These are phyloP conservation scores for Orcinus orca DNA, from an alignment of 2,113 vertebrate genomes.

Conservation along the genomic window DNA sequence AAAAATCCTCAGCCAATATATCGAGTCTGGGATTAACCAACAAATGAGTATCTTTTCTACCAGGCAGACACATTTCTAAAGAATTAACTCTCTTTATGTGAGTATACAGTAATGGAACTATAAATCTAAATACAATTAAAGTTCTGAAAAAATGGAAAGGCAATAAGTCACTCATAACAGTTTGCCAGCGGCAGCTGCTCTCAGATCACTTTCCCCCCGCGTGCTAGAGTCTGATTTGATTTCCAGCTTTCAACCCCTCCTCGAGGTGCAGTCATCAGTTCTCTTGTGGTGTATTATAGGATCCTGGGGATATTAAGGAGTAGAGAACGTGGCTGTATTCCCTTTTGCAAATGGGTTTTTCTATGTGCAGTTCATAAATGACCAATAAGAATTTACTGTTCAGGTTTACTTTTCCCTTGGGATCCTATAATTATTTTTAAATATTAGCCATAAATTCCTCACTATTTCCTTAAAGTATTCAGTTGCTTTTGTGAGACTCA, in stretches of 20 bases:
- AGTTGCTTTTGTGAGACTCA: slow-evolving; percentile 73
- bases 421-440: slow-evolving; percentile 71
- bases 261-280: background rate
- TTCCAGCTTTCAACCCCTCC: background rate
- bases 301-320: background rate
- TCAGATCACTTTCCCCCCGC: background rate
- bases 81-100: background rate
- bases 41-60: background rate
- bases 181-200: background rate
- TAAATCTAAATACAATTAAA: slow-evolving; percentile 1
- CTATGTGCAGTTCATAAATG: slow-evolving; percentile 34
- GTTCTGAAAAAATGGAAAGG: background rate
- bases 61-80: background rate
- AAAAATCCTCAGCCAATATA: background rate
- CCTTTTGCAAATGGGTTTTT: slow-evolving; percentile 55
- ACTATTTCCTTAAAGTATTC: slow-evolving; percentile 70
- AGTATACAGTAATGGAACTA: background rate
- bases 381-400: slow-evolving; percentile 61
- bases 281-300: background rate
- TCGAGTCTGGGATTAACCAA: background rate
- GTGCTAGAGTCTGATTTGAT: background rate
- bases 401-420: slow-evolving; percentile 47
- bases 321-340: background rate
- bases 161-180: background rate
- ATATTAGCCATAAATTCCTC: slow-evolving; percentile 65